Percentiles rank a stretch among this genome's conserved stretches.
Evolutionary conservation across 92 coral and sea anemone genomes (phyloP).

Genomic region (Galaxea fascicularis): DNA sequence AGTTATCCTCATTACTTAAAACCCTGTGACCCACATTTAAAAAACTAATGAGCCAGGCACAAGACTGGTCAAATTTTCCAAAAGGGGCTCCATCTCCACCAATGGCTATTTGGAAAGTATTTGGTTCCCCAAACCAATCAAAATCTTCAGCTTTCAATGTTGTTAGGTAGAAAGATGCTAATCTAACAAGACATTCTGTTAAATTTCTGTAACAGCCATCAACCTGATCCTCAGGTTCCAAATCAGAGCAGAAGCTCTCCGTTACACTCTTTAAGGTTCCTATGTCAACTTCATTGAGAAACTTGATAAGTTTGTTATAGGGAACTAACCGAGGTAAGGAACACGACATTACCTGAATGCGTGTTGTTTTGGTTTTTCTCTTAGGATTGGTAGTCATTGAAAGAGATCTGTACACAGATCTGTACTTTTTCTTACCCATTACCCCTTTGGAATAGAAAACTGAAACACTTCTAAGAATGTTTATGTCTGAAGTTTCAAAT

Average conservation of each 20-base stretch:
- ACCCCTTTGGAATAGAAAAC: conserved; percentile 62
- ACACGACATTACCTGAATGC: conserved; percentile 50
- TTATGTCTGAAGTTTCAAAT: conserved; percentile 21
- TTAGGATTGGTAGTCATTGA: conserved; percentile 56
- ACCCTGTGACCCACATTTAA: conserved; percentile 45
- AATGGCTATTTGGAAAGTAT: conserved; percentile 20
- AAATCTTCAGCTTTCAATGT: background rate
- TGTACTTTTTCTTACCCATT: conserved; percentile 71
- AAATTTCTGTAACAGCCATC: conserved; percentile 70
- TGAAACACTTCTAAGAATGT: conserved; percentile 51
- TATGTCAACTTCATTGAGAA: conserved; percentile 37
- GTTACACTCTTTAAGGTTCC: conserved; percentile 66
- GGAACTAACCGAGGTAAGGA: conserved; percentile 64
- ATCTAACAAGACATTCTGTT: conserved; percentile 35
- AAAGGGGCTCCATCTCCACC: conserved; percentile 63
- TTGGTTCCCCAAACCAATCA: too few relatives aligned
- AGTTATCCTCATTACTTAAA: conserved; percentile 20
- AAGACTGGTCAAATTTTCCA: conserved; percentile 53
- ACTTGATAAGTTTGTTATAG: conserved; percentile 58
- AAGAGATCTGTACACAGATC: conserved; percentile 57
- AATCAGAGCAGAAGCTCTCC: conserved; percentile 58
- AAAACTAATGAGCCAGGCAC: conserved; percentile 57
- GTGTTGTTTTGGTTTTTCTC: conserved; percentile 48
- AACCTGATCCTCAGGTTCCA: conserved; percentile 58
- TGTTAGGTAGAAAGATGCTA: conserved; percentile 48